Percentiles rank a stretch among this genome's conserved stretches.
Evolutionary conservation across 2,888 invertebrate genomes (phyloP).

Genomic region (Galerucella calmariensis): DNA sequence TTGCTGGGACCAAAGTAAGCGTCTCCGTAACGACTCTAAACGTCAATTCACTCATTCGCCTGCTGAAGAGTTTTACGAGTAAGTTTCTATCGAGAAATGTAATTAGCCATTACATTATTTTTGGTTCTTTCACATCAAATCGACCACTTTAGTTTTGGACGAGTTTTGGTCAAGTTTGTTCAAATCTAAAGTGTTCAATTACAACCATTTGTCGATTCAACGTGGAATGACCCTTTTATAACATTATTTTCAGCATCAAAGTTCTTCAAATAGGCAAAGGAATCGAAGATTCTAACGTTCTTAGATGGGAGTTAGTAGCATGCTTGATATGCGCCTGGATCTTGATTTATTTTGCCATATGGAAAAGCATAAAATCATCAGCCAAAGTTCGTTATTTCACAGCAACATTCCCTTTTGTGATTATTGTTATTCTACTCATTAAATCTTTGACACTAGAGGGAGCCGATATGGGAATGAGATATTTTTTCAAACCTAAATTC

Average conservation of each 20-base stretch:
- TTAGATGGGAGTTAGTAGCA: slow-evolving; percentile 90
- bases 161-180: too few species aligned
- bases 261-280: slow-evolving; percentile 87
- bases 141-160: too few species aligned
- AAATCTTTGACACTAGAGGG: slow-evolving; percentile 92
- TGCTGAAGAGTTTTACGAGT: slow-evolving; percentile 94
- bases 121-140: too few species aligned
- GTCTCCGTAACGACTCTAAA: slow-evolving; percentile 70
- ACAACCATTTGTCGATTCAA: too few species aligned
- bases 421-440: slow-evolving; percentile 86
- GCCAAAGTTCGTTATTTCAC: slow-evolving; percentile 93
- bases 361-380: slow-evolving; percentile 96
- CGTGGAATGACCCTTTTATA: background rate
- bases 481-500: slow-evolving; percentile 91
- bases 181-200: too few species aligned
- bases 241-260: slow-evolving; percentile 76
- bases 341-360: slow-evolving; percentile 93
- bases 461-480: slow-evolving; percentile 84
- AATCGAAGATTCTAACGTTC: slow-evolving; percentile 81
- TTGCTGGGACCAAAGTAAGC: slow-evolving; percentile 81
- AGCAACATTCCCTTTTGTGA: slow-evolving; percentile 89
- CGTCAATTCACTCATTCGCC: slow-evolving; percentile 83
- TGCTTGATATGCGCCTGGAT: slow-evolving; percentile 94
- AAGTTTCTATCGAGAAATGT: slow-evolving; percentile 61
- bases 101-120: too few species aligned